phyloP scores from a whole-genome alignment of 2,888 invertebrate genomes.

The Ctenicera cuprea region DNA sequence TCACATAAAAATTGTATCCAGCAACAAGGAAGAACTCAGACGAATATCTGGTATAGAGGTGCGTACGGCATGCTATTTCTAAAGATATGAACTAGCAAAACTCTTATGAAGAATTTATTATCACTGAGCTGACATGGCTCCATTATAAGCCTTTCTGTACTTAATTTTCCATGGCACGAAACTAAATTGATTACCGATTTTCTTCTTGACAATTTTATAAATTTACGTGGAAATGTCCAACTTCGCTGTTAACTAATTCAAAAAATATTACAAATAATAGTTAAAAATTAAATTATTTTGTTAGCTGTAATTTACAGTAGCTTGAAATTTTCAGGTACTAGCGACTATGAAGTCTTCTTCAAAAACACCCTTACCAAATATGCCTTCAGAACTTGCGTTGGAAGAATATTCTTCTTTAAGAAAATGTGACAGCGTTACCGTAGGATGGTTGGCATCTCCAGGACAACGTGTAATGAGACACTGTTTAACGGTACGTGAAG shows the following conservation, averaged over 20 bases:
- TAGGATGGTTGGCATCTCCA: conserved; percentile 77
- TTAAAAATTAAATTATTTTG: too few species aligned
- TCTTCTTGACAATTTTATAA: too few species aligned
- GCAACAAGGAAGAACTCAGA: conserved; percentile 73
- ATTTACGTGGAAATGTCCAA: too few species aligned
- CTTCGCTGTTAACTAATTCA: too few species aligned
- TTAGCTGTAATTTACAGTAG: too few species aligned
- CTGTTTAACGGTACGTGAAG: conserved; percentile 71
- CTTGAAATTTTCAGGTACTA: conserved; percentile 69
- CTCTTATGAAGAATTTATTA: too few species aligned
- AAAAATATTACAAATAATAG: too few species aligned
- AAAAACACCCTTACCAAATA: conserved; percentile 74
- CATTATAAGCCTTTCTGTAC: too few species aligned
- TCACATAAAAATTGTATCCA: conserved; percentile 73
- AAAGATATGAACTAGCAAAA: not conserved
- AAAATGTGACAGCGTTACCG: conserved; percentile 74
- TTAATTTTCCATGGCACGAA: too few species aligned
- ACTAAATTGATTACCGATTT: not conserved
- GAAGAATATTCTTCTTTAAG: conserved; percentile 73
- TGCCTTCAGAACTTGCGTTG: conserved; percentile 74
- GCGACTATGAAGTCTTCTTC: conserved; percentile 71
- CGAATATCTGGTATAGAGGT: conserved; percentile 75
- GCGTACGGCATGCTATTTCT: conserved; percentile 50
- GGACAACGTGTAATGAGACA: conserved; percentile 69
- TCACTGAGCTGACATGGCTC: too few species aligned